Percentiles rank a stretch among this genome's conserved stretches.
phyloP scores from a whole-genome alignment of 2,797 vertebrate genomes.

The Austrolebias charrua region DNA sequence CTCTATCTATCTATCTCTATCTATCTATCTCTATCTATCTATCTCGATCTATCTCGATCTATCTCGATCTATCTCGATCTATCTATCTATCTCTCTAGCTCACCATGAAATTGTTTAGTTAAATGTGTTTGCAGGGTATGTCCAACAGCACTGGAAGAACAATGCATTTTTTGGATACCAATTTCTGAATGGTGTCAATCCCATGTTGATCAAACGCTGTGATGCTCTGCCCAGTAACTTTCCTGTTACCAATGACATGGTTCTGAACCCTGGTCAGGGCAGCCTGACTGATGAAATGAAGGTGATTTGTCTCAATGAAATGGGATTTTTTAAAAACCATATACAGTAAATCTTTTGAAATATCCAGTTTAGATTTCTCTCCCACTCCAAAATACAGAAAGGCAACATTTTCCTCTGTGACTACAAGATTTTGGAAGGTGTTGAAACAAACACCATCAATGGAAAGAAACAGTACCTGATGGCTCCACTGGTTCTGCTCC shows the following conservation, averaged over 20 bases:
- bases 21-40: no score
- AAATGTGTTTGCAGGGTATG: slow-evolving; percentile 45
- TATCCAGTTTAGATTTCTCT: not conserved
- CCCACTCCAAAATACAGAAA: slow-evolving; percentile 62
- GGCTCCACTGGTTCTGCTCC: slow-evolving; percentile 73
- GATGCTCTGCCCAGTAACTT: slow-evolving; percentile 52
- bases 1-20: no score
- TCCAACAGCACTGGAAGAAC: slow-evolving; percentile 62
- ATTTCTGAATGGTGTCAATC: slow-evolving; percentile 70
- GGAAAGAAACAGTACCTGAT: slow-evolving; percentile 69
- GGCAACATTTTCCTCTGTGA: slow-evolving; percentile 73
- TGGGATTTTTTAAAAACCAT: no score
- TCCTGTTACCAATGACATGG: slow-evolving; percentile 54
- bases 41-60: no score
- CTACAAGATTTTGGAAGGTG: slow-evolving; percentile 68
- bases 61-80: no score
- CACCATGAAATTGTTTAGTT: no score
- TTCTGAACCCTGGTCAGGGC: not conserved
- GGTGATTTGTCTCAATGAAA: slow-evolving; percentile 36
- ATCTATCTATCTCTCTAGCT: no score
- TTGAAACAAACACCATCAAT: slow-evolving; percentile 58
- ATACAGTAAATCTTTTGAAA: no score
- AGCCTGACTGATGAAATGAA: slow-evolving; percentile 51
- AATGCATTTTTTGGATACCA: slow-evolving; percentile 71
- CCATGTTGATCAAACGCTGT: slow-evolving; percentile 62